Percentiles rank a stretch among this genome's conserved stretches.
Conservation (phyloP, 1,140 invertebrate species). For the Hypsibius dujardini region DNA sequence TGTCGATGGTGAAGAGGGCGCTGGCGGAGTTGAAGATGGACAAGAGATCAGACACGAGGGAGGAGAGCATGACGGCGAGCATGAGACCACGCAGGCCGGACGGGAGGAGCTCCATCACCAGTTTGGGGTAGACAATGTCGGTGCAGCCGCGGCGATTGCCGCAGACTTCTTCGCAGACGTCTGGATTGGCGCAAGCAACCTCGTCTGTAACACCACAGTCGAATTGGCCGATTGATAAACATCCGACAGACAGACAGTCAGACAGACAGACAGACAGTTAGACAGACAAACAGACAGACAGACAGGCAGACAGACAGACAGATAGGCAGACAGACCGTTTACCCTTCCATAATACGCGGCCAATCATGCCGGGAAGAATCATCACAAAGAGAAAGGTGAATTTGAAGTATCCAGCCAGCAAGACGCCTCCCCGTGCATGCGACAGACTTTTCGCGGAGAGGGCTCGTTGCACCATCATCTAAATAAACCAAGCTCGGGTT, state of each 20-base stretch:
- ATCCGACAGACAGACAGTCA: neutral
- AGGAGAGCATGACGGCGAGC: conserved; percentile 41
- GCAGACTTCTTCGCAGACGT: conserved; percentile 34
- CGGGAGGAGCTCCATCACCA: conserved; percentile 38
- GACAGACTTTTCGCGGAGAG: conserved; percentile 40
- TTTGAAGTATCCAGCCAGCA: conserved; percentile 40
- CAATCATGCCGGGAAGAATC: conserved; percentile 43
- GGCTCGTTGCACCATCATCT: conserved; percentile 42
- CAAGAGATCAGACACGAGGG: conserved; percentile 41
- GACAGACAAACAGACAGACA: neutral
- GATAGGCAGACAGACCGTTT: conserved; percentile 19
- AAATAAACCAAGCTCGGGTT: conserved; percentile 18
- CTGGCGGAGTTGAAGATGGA: conserved; percentile 41
- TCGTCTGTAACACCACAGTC: conserved; percentile 27
- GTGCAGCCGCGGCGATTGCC: conserved; percentile 36
- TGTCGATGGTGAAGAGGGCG: conserved; percentile 42
- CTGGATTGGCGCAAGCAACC: conserved; percentile 36
- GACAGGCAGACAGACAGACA: neutral
- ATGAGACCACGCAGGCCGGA: conserved; percentile 36
- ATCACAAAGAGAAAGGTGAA: conserved; percentile 41
- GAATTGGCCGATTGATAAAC: neutral
- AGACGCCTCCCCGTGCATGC: conserved; percentile 40
- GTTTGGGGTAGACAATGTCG: conserved; percentile 39
- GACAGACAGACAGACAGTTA: neutral
- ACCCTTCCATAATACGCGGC: conserved; percentile 37